A percentile compares a stretch with the other conserved stretches of the same genome.
Conservation (phyloP, 2,797 vertebrate species). For the Scleropages formosus region DNA sequence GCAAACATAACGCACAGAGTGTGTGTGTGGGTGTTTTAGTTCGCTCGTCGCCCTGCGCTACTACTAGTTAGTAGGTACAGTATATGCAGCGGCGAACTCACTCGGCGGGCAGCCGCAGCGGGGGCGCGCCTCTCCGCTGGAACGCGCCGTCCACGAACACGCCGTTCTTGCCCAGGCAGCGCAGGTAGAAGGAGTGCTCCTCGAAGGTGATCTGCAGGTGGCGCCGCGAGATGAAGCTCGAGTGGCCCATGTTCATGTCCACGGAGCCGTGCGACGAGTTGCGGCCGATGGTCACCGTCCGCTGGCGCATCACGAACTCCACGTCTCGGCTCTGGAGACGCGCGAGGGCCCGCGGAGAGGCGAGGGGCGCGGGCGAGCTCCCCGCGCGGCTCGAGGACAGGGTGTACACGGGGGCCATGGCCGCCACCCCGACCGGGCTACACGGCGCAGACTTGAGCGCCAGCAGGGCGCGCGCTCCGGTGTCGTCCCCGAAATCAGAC, state of each 20-base stretch:
- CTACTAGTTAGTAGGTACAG: no score
- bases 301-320: constrained; percentile 94
- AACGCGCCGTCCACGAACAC: constrained; percentile 98
- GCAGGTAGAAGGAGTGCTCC: constrained; percentile 84
- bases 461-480: constrained; percentile 83
- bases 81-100: constrained; percentile 70
- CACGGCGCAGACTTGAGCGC: constrained; percentile 88
- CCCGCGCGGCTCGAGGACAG: constrained; percentile 55
- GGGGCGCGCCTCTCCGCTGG: constrained; percentile 87
- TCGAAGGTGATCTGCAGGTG: constrained; percentile 91
- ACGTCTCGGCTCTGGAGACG: constrained; percentile 94
- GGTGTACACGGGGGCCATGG: constrained; percentile 63
- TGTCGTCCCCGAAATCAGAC: constrained; percentile 91
- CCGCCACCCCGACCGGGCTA: constrained; percentile 74
- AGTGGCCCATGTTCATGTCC: constrained; percentile 96
- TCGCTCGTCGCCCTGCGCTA: no score
- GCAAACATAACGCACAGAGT: no score
- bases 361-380: constrained; percentile 42
- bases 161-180: constrained; percentile 94
- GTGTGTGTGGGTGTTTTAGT: no score
- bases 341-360: constrained; percentile 72
- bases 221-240: constrained; percentile 92
- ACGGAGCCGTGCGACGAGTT: constrained; percentile 96
- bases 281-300: constrained; percentile 89
- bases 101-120: constrained; percentile 86